Base-by-base conservation (phyloP, 2,888 invertebrate species). In the Rhagophthalmus giganteus region DNA sequence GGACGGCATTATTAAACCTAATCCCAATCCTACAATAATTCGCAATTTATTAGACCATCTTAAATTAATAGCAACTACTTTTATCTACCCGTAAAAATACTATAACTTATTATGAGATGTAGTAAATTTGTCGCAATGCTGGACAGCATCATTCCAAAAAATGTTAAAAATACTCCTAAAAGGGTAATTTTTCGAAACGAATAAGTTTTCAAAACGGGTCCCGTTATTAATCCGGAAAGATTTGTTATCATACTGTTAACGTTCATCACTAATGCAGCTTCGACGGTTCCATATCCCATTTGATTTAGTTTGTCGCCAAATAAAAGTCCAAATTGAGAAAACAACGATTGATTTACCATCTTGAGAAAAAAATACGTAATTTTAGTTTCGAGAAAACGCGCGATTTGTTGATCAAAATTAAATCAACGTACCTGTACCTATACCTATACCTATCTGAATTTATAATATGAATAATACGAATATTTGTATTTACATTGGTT, bases 1-100 rank as follows among this genome's bases (percentile, higher is more conserved):
- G 2, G 86, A 81, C 31, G 87, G 85, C 55, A 85, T 82, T 57
- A 88, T 83, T 51, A 88, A 77, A 15, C 87, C 88, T 57, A 87
- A 75, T 20, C 87, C 87, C 46, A 85, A 67, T 61, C 85, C 85
- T 86, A 69, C 25, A 63, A 66, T 12, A 53, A 28, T 47, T 49
- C 16, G 12, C 41, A 37, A 11, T 32, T 47, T 48, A 40, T 28
- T 10, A 16, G 16, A 24, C 34, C 34, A 40, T 34, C 33, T 40
- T 37, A 38, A 26, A 40, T 30, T 13, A 37, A 32, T 27, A 33
- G 27, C 42, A 40, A 44, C 39, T 54, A 20, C 27, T 14, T 38
- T 32, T 30, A 50, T 54, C 63, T 65, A 78, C 80, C 78, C 64
- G 80, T 79, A 55, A 80, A 73, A 35, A 79, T 59, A 56, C 82